These are phyloP conservation scores for Dasypolia templi DNA, from an alignment of 2,888 invertebrate species.

Conservation along the genomic window DNA sequence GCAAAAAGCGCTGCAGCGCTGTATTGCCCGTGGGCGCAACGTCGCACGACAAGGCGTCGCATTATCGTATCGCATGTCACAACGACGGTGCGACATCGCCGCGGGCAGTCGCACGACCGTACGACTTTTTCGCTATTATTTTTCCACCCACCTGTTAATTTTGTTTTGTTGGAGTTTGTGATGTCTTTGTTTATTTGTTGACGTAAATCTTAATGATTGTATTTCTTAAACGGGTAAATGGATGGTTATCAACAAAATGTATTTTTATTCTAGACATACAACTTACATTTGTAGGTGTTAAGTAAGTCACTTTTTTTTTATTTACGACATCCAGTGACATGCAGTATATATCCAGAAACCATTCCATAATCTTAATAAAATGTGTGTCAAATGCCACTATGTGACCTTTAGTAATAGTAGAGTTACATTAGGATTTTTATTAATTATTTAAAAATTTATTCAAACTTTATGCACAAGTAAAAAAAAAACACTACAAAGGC, in stretches of 20 bases:
- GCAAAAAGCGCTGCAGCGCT: conserved; percentile 49
- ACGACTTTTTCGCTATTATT: conserved; percentile 62
- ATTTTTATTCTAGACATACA: not conserved
- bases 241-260: not conserved
- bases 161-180: conserved; percentile 36
- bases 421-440: not conserved
- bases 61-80: conserved; percentile 63
- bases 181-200: conserved; percentile 5
- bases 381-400: not conserved
- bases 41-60: conserved; percentile 58
- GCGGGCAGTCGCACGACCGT: conserved; percentile 51
- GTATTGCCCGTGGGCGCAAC: conserved; percentile 40
- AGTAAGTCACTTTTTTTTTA: no score
- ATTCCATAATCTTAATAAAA: not conserved
- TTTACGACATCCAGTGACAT: not conserved
- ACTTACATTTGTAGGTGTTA: no score
- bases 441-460: no score
- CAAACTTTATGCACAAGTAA: no score
- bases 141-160: conserved; percentile 43
- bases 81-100: conserved; percentile 48
- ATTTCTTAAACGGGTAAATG: not conserved
- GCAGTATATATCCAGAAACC: not conserved
- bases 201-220: not conserved
- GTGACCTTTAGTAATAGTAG: no score
- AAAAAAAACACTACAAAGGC: no score